Base-by-base conservation (phyloP, 2,797 vertebrate species). In the Rhinogobio ventralis region DNA sequence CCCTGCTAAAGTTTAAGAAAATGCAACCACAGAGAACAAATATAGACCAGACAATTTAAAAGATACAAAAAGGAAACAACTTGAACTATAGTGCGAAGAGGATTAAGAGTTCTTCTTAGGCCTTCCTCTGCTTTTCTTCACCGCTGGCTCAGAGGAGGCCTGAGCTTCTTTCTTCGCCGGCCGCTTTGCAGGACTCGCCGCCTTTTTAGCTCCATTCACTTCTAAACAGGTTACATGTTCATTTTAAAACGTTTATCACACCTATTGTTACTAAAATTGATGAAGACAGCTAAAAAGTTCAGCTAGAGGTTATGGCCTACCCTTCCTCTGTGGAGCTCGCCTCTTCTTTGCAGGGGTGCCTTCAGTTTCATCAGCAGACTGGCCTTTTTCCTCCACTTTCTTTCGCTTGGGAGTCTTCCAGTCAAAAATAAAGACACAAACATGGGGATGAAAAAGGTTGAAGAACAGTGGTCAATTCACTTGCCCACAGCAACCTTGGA, bases 351-450 rank as follows among this genome's bases (percentile, higher is more conserved):
- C 4, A 0, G 92, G 90, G 77, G 20, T 78, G 10, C 2, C 82
- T 5, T 92, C 91, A 0, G 67, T 28, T 15, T 90, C 90, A 6
- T 91, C 91, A 11, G 20, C 74, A 4, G 89, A 85, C 1, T 87
- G 88, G 2, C 4, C 86, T 51, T 83, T 86, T 2, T 83, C 86
- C 0, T 79, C 81, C 0, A 10, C 83, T 71, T 87, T 92, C 90
- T 93, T 95, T 68, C 94, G 92, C 88, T 94, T 95, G 28, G 73
- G 51, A 14, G 30, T 13, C 86, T 92, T 94, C 90, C 91, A 86
- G 17, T 53, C 25, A 86, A 23, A 77, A 77, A 82, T 13, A 53
- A 57, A 76, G 49, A 45, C 11, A 76, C 14, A 19, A 45, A 53
- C 23, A 81, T 19, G 49, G 11, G 14, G 10, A 79, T 79, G 30